phyloP scores from a whole-genome alignment of 2,888 invertebrate species.

The Leptopterna dolabrata region DNA sequence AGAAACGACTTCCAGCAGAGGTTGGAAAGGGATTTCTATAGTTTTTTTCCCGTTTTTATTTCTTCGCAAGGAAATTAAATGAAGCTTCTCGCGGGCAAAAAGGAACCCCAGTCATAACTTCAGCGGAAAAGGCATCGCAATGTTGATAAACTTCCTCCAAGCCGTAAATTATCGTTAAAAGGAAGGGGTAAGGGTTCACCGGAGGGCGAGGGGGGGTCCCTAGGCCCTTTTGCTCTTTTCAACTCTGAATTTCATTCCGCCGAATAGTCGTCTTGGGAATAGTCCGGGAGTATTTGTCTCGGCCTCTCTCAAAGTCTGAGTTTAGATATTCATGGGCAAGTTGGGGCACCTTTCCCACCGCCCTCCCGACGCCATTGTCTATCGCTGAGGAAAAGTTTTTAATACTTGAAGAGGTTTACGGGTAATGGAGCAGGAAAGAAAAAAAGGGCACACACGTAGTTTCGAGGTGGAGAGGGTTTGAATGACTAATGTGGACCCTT shows the following conservation, averaged over 20 bases:
- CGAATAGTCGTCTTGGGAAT: slow-evolving; percentile 39
- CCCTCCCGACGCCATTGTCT: not conserved
- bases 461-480: not conserved
- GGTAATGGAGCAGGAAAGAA: slow-evolving; percentile 16
- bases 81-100: not conserved
- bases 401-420: slow-evolving; percentile 39
- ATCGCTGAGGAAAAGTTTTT: slow-evolving; percentile 19
- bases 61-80: not conserved
- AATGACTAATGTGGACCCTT: not conserved
- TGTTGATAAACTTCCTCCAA: slow-evolving; percentile 35
- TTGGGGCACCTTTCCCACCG: slow-evolving; percentile 16
- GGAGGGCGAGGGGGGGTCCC: not conserved
- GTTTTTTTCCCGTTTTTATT: not conserved
- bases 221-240: slow-evolving; percentile 34
- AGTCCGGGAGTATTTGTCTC: slow-evolving; percentile 30
- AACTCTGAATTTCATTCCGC: slow-evolving; percentile 42
- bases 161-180: slow-evolving; percentile 37
- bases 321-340: slow-evolving; percentile 36
- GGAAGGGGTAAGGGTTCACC: not conserved
- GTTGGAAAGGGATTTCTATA: not conserved
- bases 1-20: no score
- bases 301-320: slow-evolving; percentile 4
- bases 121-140: slow-evolving; percentile 27
- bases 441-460: slow-evolving; percentile 28
- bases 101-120: slow-evolving; percentile 14